Evolutionary conservation across 53 echinoderm and acorn worm species (phyloP), one percentile per base, ranked within the genome.

Genomic region (Zoroaster sp.): DNA sequence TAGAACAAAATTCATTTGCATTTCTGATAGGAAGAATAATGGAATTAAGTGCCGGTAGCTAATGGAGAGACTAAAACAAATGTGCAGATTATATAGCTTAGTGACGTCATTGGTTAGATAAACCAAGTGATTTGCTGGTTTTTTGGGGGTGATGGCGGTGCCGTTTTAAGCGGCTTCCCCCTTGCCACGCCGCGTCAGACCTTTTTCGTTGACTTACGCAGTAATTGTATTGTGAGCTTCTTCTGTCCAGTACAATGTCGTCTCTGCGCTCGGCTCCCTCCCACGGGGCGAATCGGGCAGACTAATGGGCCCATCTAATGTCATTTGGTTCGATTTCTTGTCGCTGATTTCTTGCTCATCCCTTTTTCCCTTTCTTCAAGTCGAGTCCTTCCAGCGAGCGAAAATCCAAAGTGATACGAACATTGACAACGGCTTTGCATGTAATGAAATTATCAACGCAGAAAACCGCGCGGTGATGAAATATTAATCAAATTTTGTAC

Each of bases 361-460:
- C 76, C 76, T 42, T 42, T 42, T 42, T 13, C 74, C 42, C 76
- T 76, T 31, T 51, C 76, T 76, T 49, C 76, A 78, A 38, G 35
- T 78, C 78, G 59, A 78, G 30, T 72, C 73, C 73, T 20, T 72
- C 21, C 4, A n/a, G n/a, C n/a, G n/a, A n/a, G 63, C 12, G 41
- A 40, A 42, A 40, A 74, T 42, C 55, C 78, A 78, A 55, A 78
- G 78, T 78, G 78, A 78, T 78, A 55, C 78, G 53, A 78, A 54
- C 52, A 59, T 55, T 78, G 78, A 78, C 78, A 78, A 78, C 55
- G 78, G 78, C 78, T 78, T 78, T 54, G 78, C 78, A 68, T 93
- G 86, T 93, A 93, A 93, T 93, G 93, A 93, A 93, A 93, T 93
- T 93, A 93, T 86, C 93, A 78, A 89, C 70, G 93, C 85, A 90